Evolutionary conservation across 2,113 vertebrate species (phyloP).

Genomic region (Lepisosteus oculatus): DNA sequence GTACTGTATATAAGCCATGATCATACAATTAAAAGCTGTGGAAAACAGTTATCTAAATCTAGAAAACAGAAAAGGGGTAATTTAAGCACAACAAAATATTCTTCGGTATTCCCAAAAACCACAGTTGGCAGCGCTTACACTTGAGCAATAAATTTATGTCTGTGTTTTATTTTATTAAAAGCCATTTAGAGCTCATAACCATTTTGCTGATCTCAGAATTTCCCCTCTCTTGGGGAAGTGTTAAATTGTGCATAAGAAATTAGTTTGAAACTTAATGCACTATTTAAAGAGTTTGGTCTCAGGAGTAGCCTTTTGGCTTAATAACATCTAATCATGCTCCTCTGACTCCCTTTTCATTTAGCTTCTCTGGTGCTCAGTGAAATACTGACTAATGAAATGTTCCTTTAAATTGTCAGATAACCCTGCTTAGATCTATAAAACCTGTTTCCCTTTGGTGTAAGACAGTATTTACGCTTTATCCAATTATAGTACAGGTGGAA

Average conservation of each 20-base stretch:
- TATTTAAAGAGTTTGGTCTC: slow-evolving; percentile 60
- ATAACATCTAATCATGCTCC: slow-evolving; percentile 51
- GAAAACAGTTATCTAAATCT: too few species aligned
- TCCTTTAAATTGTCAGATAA: slow-evolving; percentile 44
- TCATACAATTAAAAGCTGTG: too few species aligned
- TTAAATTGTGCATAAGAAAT: slow-evolving; percentile 68
- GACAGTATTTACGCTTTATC: slow-evolving; percentile 16
- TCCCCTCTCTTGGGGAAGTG: slow-evolving; percentile 50
- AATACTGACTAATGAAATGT: slow-evolving; percentile 46
- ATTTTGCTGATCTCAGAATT: slow-evolving; percentile 61
- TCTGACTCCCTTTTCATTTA: slow-evolving; percentile 37
- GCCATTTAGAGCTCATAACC: slow-evolving; percentile 47
- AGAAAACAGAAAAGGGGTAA: too few species aligned
- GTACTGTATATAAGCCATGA: too few species aligned
- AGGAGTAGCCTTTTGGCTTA: slow-evolving; percentile 48
- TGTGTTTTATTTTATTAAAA: slow-evolving; percentile 59
- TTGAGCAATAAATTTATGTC: background rate
- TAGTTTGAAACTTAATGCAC: slow-evolving; percentile 56
- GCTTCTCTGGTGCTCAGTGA: slow-evolving; percentile 25
- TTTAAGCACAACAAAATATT: too few species aligned
- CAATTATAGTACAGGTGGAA: background rate
- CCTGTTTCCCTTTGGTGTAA: slow-evolving; percentile 30
- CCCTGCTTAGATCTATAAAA: slow-evolving; percentile 35
- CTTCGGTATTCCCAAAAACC: too few species aligned
- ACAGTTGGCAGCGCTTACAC: background rate